Evolutionary conservation across 2,113 vertebrate genomes (phyloP), one percentile per base, ranked within the genome.

Genomic region (Morone chrysops): DNA sequence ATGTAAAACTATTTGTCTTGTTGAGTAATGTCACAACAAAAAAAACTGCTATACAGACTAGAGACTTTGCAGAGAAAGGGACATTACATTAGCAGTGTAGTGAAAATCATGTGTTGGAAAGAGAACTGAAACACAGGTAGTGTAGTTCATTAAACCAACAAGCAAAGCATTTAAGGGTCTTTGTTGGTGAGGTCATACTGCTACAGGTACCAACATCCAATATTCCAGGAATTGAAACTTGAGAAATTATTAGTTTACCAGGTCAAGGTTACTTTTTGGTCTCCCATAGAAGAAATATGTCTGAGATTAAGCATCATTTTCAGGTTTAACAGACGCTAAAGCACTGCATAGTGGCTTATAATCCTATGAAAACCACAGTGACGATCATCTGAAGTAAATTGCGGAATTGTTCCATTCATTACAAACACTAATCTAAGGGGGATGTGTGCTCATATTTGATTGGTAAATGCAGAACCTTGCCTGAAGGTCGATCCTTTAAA

Each of bases 1-100:
- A 80, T 75, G 71, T 71, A 31, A 76, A 78, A 69, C 61, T n/a
- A 71, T 83, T 75, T 38, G 31, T 75, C 57, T 61, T 56, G 12
- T 20, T 62, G 56, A 83, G 43, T 62, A 40, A 79, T 76, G n/a
- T 63, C 59, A 45, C 36, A 70, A 41, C 65, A 80, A 75, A 82
- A 47, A 31, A 71, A 31, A 1, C 8, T 25, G 25, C 8, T 40
- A 9, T 13, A 47, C 4, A 60, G 59, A 75, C 18, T 36, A 45
- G n/a, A 69, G 14, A 36, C 60, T 38, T 13, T 22, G 51, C 20
- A 47, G 7, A 8, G 17, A 20, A 53, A 17, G 8, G 11, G n/a
- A 18, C 10, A 22, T 41, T 51, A 31, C 31, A 31, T 8, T 51
- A 48, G 17, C 54, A 17, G 20, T 11, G 38, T 6, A 10, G 13